Evolutionary conservation across 2,888 invertebrate genomes (phyloP).

Genomic region (Griposia aprilina): DNA sequence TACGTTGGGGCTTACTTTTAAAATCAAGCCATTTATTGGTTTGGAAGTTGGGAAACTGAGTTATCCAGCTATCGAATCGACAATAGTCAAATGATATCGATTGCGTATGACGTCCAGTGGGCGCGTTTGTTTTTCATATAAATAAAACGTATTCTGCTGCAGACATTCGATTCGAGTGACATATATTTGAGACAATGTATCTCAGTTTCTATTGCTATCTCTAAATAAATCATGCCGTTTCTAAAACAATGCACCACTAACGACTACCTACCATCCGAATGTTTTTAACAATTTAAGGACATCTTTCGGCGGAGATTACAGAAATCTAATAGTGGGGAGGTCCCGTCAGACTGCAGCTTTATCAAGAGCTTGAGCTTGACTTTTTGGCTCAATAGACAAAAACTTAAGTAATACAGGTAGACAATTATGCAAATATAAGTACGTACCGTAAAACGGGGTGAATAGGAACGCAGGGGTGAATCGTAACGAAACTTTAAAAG

Average conservation of each 20-base stretch:
- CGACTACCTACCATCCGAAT: conserved; percentile 17
- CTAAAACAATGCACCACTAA: conserved; percentile 2
- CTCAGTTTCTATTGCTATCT: background rate
- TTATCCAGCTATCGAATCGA: conserved; percentile 18
- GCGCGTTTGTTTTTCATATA: conserved; percentile 29
- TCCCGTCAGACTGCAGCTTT: background rate
- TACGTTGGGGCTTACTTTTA: background rate
- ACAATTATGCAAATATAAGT: background rate
- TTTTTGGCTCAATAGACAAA: background rate
- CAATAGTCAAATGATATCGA: conserved; percentile 27
- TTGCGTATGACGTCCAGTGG: conserved; percentile 14
- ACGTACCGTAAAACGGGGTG: too few species aligned
- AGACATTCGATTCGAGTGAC: conserved; percentile 2
- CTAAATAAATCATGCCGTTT: conserved; percentile 12
- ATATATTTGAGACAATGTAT: background rate
- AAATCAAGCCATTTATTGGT: background rate
- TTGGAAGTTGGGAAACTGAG: conserved; percentile 12
- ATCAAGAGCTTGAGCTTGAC: too few species aligned
- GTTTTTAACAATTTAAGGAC: background rate
- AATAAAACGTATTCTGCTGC: conserved; percentile 15
- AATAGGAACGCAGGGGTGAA: too few species aligned
- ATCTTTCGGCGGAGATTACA: background rate
- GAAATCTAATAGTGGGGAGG: background rate
- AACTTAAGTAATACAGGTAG: background rate
- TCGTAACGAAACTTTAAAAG: too few species aligned